Evolutionary conservation across 2,113 vertebrate species (phyloP), one percentile per base, ranked within the genome.

Genomic region (Varanus salvator): DNA sequence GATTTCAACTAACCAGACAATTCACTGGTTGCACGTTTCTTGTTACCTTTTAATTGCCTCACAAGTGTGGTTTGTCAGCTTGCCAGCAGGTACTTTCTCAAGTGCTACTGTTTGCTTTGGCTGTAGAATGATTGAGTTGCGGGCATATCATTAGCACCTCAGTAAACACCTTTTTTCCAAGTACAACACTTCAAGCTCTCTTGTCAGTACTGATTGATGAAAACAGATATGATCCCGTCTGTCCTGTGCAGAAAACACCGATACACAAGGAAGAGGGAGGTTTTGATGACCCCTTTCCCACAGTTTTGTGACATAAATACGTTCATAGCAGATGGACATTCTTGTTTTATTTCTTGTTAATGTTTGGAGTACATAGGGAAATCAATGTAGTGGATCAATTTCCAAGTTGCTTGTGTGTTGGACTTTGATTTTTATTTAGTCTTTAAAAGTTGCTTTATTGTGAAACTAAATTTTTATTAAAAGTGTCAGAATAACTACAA

Each of bases 61-160:
- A 87, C 92, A 93, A 92, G 89, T 92, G 95, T 94, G 95, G 85
- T 95, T 97, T 97, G 97, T 97, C 96, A 96, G 25, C 95, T 96
- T 97, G 96, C 96, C 96, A 96, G 95, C 94, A 95, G 95, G 90
- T 95, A 95, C 92, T 93, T 91, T 91, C 94, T 96, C 96, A 97
- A 97, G 95, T 95, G 93, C 95, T 96, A 91, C 95, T 91, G 17
- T 95, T 96, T 95, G 95, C 94, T 92, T 80, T 94, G 81, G 89
- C 95, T 95, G 94, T 89, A 69, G 92, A 94, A 92, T 95, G 95
- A 96, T 88, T 94, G 96, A 96, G 93, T 94, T 96, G 94, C 93
- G 93, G 94, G 90, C 93, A 90, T 95, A 94, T 95, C 93, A 95
- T 95, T 96, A 95, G 95, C 89, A 92, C 93, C 94, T 93, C 92